Evolutionary conservation across 2,797 vertebrate species (phyloP).

Genomic region (Presbytis comata): DNA sequence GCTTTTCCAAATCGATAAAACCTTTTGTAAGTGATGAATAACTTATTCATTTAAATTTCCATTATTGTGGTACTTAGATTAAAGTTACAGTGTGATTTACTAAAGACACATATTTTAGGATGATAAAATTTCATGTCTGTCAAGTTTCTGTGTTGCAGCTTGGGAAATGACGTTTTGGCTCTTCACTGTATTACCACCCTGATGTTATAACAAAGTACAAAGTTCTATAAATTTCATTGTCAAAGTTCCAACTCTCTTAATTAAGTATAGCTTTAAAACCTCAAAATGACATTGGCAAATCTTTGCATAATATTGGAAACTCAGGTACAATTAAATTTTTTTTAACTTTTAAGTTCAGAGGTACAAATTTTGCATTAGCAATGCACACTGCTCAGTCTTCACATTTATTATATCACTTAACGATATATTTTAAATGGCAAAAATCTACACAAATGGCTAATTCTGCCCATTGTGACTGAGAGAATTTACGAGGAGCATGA

Average conservation of each 20-base stretch:
- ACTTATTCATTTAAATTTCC: conserved; percentile 39
- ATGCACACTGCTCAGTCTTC: background rate
- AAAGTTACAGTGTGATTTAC: conserved; percentile 20
- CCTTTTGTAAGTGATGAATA: background rate
- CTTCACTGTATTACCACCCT: background rate
- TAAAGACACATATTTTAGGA: background rate
- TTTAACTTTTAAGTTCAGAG: background rate
- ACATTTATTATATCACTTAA: background rate
- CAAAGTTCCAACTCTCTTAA: background rate
- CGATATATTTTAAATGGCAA: background rate
- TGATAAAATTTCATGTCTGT: background rate
- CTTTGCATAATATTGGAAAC: conserved; percentile 13
- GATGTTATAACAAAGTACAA: background rate
- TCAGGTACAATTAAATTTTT: background rate
- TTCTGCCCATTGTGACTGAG: background rate
- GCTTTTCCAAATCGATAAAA: background rate
- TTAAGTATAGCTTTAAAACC: background rate
- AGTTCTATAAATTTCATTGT: background rate
- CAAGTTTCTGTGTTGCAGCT: conserved; percentile 7
- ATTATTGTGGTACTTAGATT: background rate
- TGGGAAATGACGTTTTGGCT: conserved; percentile 37
- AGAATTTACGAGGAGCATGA: background rate
- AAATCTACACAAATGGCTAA: background rate
- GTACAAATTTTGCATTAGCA: background rate
- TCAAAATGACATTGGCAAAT: background rate